Evolutionary conservation across 2,888 invertebrate species (phyloP).

Genomic region (Limnephilus rhombicus): DNA sequence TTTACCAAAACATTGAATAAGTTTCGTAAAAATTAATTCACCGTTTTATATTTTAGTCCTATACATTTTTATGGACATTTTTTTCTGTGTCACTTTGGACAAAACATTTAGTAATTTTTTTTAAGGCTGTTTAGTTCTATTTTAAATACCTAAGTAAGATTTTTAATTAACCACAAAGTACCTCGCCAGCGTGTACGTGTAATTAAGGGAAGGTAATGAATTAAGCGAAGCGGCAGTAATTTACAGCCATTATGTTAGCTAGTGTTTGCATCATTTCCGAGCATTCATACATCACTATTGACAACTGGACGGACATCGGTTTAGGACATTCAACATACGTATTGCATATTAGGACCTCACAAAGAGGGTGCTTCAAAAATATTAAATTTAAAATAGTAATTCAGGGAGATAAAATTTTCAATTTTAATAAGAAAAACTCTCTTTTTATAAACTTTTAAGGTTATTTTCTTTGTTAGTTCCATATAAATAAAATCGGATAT

Average conservation of each 20-base stretch:
- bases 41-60: too few species aligned
- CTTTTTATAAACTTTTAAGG: too few species aligned
- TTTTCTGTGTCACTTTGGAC: too few species aligned
- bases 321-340: conserved; percentile 52
- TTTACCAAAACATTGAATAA: too few species aligned
- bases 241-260: conserved; percentile 57
- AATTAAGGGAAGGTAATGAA: conserved; percentile 27
- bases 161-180: not conserved
- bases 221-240: conserved; percentile 46
- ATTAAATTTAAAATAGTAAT: not conserved
- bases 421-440: too few species aligned
- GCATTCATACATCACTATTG: conserved; percentile 66
- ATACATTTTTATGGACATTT: too few species aligned
- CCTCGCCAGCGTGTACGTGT: not conserved
- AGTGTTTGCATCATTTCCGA: conserved; percentile 62
- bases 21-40: too few species aligned
- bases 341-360: conserved; percentile 8
- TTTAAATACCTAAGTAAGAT: not conserved
- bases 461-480: too few species aligned
- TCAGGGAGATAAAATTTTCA: too few species aligned
- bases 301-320: conserved; percentile 63
- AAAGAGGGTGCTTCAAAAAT: not conserved
- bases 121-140: not conserved
- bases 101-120: too few species aligned
- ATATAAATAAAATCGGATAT: too few species aligned